These are phyloP conservation scores for Oncorhynchus kisutch DNA, from an alignment of 2,113 vertebrate species.

Conservation along the genomic window DNA sequence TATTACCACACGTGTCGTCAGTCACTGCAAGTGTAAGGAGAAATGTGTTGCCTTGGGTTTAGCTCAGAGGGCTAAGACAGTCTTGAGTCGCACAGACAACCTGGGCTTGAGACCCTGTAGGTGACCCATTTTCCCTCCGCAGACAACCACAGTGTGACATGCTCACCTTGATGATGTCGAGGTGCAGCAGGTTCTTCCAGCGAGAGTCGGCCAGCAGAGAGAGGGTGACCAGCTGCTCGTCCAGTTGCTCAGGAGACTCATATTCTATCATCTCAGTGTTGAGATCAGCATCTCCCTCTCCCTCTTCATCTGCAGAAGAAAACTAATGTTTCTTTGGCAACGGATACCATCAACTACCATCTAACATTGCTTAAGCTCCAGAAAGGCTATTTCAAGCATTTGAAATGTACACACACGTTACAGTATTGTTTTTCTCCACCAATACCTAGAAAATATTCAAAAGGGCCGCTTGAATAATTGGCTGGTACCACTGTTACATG, in stretches of 20 bases:
- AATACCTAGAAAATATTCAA: background rate
- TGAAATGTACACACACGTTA: slow-evolving; percentile 3
- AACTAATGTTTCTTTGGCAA: background rate
- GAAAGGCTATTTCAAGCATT: background rate
- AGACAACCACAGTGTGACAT: background rate
- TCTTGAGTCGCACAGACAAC: too few species aligned
- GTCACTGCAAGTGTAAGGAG: slow-evolving; percentile 45
- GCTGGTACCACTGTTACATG: slow-evolving; percentile 9
- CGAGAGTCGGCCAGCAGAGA: slow-evolving; percentile 88
- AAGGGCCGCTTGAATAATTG: background rate
- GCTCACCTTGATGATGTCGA: slow-evolving; percentile 90
- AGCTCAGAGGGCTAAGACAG: too few species aligned
- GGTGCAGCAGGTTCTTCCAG: slow-evolving; percentile 91
- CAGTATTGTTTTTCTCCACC: background rate
- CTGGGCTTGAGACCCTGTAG: too few species aligned
- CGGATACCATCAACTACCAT: background rate
- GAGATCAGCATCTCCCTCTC: slow-evolving; percentile 53
- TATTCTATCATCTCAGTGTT: slow-evolving; percentile 79
- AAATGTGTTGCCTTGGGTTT: slow-evolving; percentile 51
- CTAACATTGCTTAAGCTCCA: background rate
- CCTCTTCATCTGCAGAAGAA: slow-evolving; percentile 60
- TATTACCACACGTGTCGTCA: too few species aligned
- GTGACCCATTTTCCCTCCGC: too few species aligned
- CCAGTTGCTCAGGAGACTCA: slow-evolving; percentile 84
- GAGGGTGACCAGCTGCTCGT: slow-evolving; percentile 85